Conservation (phyloP, 2,888 invertebrate genomes). For the Drosophila lacicola region DNA sequence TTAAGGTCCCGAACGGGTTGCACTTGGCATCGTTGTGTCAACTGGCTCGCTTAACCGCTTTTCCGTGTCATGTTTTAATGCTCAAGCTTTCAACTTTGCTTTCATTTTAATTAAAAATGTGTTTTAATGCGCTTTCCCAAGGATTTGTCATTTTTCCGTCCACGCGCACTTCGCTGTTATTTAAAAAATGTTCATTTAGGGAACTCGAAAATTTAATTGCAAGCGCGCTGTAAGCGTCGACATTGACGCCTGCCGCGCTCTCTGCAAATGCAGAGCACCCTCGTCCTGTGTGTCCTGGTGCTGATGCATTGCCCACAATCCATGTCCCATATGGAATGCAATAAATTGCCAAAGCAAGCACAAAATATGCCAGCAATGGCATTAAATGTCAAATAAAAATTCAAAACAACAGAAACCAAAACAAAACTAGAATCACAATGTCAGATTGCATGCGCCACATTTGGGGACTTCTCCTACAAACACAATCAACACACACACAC, state of each 20-base stretch:
- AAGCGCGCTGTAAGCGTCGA: conserved; percentile 23
- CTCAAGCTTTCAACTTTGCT: conserved; percentile 71
- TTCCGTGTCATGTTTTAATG: conserved; percentile 53
- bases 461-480: not conserved
- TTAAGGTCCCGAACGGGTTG: conserved; percentile 59
- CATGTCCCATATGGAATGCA: conserved; percentile 50
- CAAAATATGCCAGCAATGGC: conserved; percentile 72
- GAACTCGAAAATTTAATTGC: conserved; percentile 7
- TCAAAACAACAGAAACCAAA: conserved; percentile 50
- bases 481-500: too few relatives aligned
- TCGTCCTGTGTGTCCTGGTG: not conserved
- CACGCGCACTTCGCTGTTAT: conserved; percentile 7
- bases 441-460: conserved; percentile 39
- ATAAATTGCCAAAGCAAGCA: conserved; percentile 62
- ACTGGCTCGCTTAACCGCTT: conserved; percentile 25
- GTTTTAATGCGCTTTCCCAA: conserved; percentile 73
- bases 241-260: conserved; percentile 30
- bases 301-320: conserved; percentile 3
- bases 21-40: conserved; percentile 35
- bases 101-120: conserved; percentile 78
- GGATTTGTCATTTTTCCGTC: conserved; percentile 40
- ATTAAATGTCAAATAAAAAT: conserved; percentile 80
- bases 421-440: conserved; percentile 53
- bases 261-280: not conserved
- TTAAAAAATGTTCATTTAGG: conserved; percentile 31